Percentiles rank a stretch among this genome's conserved stretches.
Conservation (phyloP, 2,797 vertebrate species). For the Lerista edwardsae region DNA sequence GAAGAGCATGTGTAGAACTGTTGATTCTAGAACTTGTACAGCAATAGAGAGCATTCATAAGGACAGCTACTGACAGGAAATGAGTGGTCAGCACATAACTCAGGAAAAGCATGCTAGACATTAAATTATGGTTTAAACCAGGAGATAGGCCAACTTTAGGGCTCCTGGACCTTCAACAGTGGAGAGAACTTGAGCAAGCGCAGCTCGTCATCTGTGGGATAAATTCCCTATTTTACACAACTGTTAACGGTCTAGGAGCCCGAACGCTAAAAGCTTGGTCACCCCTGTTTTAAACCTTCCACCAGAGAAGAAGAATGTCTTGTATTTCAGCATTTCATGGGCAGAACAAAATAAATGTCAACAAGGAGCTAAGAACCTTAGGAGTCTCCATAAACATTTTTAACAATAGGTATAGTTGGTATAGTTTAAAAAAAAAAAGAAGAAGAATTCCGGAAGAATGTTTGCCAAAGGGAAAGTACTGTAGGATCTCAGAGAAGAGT, state of each 20-base stretch:
- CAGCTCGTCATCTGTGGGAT: no score
- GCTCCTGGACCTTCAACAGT: no score
- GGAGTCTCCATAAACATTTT: not conserved
- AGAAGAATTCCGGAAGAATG: not conserved
- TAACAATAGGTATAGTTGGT: not conserved
- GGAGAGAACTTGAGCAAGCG: no score
- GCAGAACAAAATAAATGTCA: not conserved
- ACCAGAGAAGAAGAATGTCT: slow-evolving; percentile 4
- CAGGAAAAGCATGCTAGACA: not conserved
- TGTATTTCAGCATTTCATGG: not conserved
- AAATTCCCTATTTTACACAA: no score
- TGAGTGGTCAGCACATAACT: not conserved
- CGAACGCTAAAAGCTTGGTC: no score
- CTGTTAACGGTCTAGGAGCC: no score
- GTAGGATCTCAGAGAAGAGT: not conserved
- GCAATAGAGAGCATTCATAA: slow-evolving; percentile 21
- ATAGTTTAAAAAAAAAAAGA: not conserved
- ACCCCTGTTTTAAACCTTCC: fast-evolving
- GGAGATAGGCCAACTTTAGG: no score
- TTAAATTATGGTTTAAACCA: fast-evolving
- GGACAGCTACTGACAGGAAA: slow-evolving; percentile 20
- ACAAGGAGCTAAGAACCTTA: not conserved
- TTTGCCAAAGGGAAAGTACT: not conserved
- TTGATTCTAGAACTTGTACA: not conserved
- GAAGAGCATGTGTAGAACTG: not conserved